These are phyloP conservation scores for Neocloeon triangulifer DNA, from an alignment of 1,140 invertebrate species.

Conservation along the genomic window DNA sequence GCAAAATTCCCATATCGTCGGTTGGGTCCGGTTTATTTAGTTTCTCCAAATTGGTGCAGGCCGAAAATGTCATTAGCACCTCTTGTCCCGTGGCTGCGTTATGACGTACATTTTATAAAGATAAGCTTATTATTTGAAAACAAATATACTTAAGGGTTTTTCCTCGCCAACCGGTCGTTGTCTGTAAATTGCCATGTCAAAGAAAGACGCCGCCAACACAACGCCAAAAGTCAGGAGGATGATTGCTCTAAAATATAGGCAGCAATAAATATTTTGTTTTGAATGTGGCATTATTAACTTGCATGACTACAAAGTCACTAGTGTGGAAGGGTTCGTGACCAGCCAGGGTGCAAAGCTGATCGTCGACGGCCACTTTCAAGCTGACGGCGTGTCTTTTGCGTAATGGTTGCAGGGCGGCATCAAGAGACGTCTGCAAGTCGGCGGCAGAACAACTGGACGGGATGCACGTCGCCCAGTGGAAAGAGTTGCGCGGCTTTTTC, in stretches of 20 bases:
- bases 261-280: too few relatives aligned
- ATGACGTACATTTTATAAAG: neutral
- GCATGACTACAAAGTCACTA: too few relatives aligned
- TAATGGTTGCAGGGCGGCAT: neutral
- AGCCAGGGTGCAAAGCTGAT: neutral
- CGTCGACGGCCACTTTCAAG: neutral
- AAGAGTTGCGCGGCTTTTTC: conserved; percentile 2
- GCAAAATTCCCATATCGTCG: conserved; percentile 8
- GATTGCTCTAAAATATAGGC: too few relatives aligned
- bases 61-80: conserved; percentile 1
- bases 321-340: too few relatives aligned
- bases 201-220: too few relatives aligned
- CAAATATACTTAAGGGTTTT: neutral
- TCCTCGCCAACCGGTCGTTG: too few relatives aligned
- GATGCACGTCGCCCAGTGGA: conserved; percentile 5
- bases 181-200: too few relatives aligned
- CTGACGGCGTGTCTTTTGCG: neutral
- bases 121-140: neutral
- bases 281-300: too few relatives aligned
- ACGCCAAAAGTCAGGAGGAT: too few relatives aligned
- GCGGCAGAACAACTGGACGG: conserved; percentile 2
- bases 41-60: conserved; percentile 1
- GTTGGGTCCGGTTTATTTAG: neutral
- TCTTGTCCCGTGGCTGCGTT: neutral
- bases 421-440: conserved; percentile 1